Conservation (phyloP, 2,797 vertebrate species). For the Hemibagrus guttatus region DNA sequence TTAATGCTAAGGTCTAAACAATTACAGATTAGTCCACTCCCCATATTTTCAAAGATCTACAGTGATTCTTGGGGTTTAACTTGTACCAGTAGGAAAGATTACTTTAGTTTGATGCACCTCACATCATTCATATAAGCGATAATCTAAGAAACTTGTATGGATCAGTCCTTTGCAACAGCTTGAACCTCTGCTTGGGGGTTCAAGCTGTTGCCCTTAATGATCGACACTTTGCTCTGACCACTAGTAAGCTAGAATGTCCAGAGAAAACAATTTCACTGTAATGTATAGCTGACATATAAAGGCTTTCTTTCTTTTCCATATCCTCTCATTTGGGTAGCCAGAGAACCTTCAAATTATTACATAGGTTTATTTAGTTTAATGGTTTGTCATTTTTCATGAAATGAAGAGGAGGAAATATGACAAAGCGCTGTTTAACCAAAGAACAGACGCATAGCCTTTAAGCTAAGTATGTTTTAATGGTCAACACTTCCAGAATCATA, state of each 20-base stretch:
- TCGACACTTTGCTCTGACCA: not conserved
- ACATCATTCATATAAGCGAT: not conserved
- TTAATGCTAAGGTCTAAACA: not conserved
- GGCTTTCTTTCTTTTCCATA: too few relatives aligned
- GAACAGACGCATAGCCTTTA: not conserved
- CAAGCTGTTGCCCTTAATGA: not conserved
- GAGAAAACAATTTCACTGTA: not conserved
- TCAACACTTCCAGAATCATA: too few relatives aligned
- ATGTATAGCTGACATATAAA: too few relatives aligned
- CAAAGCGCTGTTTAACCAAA: not conserved
- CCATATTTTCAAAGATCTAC: not conserved
- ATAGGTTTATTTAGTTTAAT: not conserved
- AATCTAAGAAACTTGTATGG: not conserved
- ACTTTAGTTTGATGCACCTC: not conserved
- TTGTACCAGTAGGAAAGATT: not conserved
- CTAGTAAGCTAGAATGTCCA: not conserved
- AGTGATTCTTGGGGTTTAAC: not conserved
- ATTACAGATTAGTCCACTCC: not conserved
- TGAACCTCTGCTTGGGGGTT: too few relatives aligned
- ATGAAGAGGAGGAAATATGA: not conserved
- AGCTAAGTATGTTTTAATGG: slow-evolving; percentile 2
- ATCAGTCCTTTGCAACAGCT: not conserved
- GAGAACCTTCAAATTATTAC: too few relatives aligned
- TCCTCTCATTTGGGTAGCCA: too few relatives aligned
- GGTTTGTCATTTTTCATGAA: not conserved